Conservation (phyloP, 2,888 invertebrate genomes). For the Oscheius sp. region DNA sequence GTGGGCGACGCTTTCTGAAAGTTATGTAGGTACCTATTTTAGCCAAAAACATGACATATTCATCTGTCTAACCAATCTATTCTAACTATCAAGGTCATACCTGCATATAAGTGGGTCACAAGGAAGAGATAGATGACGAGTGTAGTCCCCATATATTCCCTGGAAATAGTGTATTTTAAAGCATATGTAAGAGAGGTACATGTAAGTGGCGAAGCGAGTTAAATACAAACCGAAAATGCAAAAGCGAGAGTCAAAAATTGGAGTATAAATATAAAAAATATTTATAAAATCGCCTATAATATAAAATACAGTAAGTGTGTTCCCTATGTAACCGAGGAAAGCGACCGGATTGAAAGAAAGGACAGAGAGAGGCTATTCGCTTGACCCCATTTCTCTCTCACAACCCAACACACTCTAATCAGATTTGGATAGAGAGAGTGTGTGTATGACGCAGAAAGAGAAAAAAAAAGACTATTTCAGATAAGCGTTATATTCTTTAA, state of each 20-base stretch:
- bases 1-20: neutral
- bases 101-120: conserved; percentile 26
- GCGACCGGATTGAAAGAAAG: too few relatives aligned
- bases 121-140: conserved; percentile 2
- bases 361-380: too few relatives aligned
- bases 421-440: too few relatives aligned
- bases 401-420: too few relatives aligned
- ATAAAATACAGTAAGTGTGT: conserved; percentile 31
- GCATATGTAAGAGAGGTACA: neutral
- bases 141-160: neutral
- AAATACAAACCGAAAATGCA: conserved; percentile 18
- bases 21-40: neutral
- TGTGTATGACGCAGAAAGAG: too few relatives aligned
- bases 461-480: too few relatives aligned
- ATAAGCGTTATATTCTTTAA: too few relatives aligned
- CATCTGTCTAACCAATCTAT: conserved; percentile 19
- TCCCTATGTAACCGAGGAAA: conserved; percentile 33
- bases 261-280: neutral
- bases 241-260: conserved; percentile 14
- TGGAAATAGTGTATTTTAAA: neutral
- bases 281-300: conserved; percentile 31
- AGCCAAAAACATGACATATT: conserved; percentile 11
- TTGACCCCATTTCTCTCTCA: too few relatives aligned
- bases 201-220: neutral
- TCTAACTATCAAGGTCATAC: conserved; percentile 2